phyloP scores from a whole-genome alignment of 2,888 invertebrate species.

The Pachydiplax longipennis region DNA sequence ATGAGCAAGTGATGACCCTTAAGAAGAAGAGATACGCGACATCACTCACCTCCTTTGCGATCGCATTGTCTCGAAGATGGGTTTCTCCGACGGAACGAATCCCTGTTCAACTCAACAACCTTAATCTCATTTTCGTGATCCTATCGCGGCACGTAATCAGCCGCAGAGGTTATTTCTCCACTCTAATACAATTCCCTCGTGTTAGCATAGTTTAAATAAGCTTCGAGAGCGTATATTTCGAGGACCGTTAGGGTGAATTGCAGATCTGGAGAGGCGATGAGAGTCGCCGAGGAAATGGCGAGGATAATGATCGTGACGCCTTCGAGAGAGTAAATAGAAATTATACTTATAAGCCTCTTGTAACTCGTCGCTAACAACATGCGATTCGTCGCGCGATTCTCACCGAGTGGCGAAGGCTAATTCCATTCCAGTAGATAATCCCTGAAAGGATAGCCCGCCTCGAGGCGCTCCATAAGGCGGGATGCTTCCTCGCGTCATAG shows the following conservation, averaged over 20 bases:
- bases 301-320: neutral
- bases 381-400: neutral
- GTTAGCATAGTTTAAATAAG: neutral
- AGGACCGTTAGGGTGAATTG: neutral
- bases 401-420: neutral
- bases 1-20: neutral
- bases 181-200: neutral
- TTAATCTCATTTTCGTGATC: neutral
- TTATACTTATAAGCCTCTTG: neutral
- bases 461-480: neutral
- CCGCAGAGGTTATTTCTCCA: neutral
- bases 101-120: neutral
- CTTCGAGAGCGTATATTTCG: neutral
- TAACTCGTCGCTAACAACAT: neutral
- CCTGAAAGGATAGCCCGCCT: neutral
- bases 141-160: neutral
- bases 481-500: neutral
- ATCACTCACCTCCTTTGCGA: neutral
- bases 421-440: neutral
- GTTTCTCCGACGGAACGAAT: neutral
- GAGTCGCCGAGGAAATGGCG: neutral
- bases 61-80: neutral
- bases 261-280: neutral
- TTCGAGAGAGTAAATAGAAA: neutral
- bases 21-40: neutral